These are phyloP conservation scores for Tachysurus fulvidraco DNA, from an alignment of 2,113 vertebrate species.

Conservation along the genomic window DNA sequence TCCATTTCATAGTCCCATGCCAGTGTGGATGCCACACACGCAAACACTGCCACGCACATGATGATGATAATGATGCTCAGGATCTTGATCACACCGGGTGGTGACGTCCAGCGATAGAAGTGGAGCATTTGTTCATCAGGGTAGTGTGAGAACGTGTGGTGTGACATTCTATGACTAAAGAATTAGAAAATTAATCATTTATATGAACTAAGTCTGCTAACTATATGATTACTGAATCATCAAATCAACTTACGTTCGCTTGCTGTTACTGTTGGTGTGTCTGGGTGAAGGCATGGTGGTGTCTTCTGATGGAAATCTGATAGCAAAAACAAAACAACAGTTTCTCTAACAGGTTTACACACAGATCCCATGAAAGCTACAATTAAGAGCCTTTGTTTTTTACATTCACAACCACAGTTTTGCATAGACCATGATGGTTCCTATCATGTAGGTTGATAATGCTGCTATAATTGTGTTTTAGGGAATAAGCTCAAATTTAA, in stretches of 20 bases:
- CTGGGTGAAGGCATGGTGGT: constrained; percentile 78
- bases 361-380: too few species aligned
- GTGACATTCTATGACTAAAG: constrained; percentile 74
- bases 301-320: neutral
- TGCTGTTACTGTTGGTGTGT: constrained; percentile 68
- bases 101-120: constrained; percentile 85
- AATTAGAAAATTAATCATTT: neutral
- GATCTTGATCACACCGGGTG: constrained; percentile 90
- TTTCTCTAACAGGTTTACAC: neutral
- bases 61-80: constrained; percentile 82
- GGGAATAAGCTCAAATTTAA: too few species aligned
- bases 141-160: constrained; percentile 78
- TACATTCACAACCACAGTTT: neutral
- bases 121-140: constrained; percentile 77
- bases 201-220: neutral
- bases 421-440: neutral
- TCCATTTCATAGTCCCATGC: constrained; percentile 82
- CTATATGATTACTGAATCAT: neutral
- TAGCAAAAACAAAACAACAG: neutral
- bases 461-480: neutral
- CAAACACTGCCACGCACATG: constrained; percentile 85
- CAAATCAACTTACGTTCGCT: constrained; percentile 2
- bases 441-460: neutral
- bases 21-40: constrained; percentile 87
- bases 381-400: too few species aligned